Percentiles rank a stretch among this genome's conserved stretches.
These are phyloP conservation scores for Xiphophorus maculatus DNA, from an alignment of 2,113 vertebrate genomes.

Conservation along the genomic window DNA sequence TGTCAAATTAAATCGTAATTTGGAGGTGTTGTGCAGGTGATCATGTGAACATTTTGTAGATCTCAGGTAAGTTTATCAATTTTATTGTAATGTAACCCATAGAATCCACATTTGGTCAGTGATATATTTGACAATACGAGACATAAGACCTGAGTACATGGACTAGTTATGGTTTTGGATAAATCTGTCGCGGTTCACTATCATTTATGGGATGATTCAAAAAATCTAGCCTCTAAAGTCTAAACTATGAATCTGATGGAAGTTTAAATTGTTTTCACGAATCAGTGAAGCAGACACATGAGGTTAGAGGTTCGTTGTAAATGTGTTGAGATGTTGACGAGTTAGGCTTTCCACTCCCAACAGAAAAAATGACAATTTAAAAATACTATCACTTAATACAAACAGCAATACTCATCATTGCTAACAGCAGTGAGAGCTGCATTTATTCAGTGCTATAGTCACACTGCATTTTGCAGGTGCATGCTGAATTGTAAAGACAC, in stretches of 20 bases:
- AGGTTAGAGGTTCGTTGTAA: background rate
- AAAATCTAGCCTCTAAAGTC: constrained; percentile 8
- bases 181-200: constrained; percentile 23
- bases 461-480: constrained; percentile 27
- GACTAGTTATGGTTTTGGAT: constrained; percentile 44
- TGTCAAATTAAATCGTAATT: too few species aligned
- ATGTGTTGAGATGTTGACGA: background rate
- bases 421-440: constrained; percentile 24
- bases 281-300: background rate
- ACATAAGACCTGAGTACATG: constrained; percentile 48
- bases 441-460: constrained; percentile 44
- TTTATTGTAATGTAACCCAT: constrained; percentile 35
- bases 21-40: background rate
- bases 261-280: constrained; percentile 28
- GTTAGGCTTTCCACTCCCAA: constrained; percentile 19
- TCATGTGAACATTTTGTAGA: background rate
- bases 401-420: constrained; percentile 9
- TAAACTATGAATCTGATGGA: constrained; percentile 23
- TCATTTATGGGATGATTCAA: constrained; percentile 12
- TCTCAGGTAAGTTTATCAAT: constrained; percentile 9
- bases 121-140: constrained; percentile 36
- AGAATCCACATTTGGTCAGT: constrained; percentile 52
- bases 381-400: constrained; percentile 9
- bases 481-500: constrained; percentile 20
- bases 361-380: constrained; percentile 22